These are phyloP conservation scores for Elaphurus davidianus DNA, from an alignment of 2,113 vertebrate species.

Conservation along the genomic window DNA sequence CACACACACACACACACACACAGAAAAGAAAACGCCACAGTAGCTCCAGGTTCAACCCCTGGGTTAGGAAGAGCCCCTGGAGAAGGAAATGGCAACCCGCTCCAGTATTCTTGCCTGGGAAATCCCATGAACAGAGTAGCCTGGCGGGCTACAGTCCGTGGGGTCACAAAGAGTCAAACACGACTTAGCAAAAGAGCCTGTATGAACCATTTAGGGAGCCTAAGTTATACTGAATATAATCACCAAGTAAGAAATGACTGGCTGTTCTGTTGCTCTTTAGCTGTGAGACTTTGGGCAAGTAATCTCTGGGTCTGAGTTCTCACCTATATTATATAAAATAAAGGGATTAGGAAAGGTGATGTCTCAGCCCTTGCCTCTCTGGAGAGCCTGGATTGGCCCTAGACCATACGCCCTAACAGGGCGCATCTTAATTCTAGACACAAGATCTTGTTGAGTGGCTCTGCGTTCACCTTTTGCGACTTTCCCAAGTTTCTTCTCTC, in stretches of 20 bases:
- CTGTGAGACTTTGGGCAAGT: not conserved
- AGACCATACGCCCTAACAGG: not conserved
- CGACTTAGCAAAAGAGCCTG: not conserved
- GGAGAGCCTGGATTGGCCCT: not conserved
- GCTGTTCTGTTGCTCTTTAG: not conserved
- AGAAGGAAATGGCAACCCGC: not conserved
- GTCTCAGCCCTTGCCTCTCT: not conserved
- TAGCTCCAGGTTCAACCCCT: not conserved
- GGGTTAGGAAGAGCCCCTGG: not conserved
- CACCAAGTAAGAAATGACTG: not conserved
- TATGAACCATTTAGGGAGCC: not conserved
- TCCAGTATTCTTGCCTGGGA: not conserved
- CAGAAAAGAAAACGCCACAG: not conserved
- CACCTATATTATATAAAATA: not conserved
- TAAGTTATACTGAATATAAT: not conserved
- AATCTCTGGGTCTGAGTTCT: not conserved
- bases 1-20: not conserved
- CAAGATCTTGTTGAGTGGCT: not conserved
- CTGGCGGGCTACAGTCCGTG: not conserved
- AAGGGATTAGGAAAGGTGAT: not conserved
- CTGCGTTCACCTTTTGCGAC: conserved; percentile 13
- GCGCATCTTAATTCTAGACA: not conserved
- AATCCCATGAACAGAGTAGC: not conserved
- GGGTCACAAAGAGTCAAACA: not conserved
- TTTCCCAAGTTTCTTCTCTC: conserved; percentile 26